phyloP scores from a whole-genome alignment of 2,113 vertebrate genomes.

The Strix aluco region DNA sequence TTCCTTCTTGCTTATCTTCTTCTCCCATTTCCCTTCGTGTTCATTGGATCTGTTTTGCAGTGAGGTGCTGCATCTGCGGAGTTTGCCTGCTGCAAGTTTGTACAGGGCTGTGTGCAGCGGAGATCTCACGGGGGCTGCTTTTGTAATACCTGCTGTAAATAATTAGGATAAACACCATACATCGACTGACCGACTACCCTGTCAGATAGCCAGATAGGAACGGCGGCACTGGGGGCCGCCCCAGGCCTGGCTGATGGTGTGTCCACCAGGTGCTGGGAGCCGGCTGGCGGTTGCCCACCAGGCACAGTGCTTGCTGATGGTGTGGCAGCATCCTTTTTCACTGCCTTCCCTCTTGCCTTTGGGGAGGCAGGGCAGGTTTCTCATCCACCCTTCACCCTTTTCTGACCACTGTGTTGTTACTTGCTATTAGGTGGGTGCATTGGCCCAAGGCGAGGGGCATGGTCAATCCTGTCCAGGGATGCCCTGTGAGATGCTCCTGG shows the following conservation, averaged over 20 bases:
- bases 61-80: fast-evolving
- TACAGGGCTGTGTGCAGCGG: not conserved
- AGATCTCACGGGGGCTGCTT: not conserved
- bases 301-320: not conserved
- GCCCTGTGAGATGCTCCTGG: fast-evolving
- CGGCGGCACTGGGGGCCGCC: fast-evolving
- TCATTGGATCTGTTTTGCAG: not conserved
- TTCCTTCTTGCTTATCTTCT: not conserved
- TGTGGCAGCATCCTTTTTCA: not conserved
- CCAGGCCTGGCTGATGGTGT: fast-evolving
- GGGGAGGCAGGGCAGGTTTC: not conserved
- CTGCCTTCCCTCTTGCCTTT: not conserved
- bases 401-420: not conserved
- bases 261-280: fast-evolving
- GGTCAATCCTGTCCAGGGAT: not conserved
- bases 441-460: not conserved
- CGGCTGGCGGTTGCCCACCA: not conserved
- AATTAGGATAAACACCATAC: not conserved
- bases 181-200: fast-evolving
- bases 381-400: not conserved
- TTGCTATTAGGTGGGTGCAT: fast-evolving
- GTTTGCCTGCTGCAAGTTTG: not conserved
- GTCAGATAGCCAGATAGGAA: not conserved
- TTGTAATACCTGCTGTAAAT: constrained; percentile 6
- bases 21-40: not conserved